Evolutionary conservation across 2,888 invertebrate genomes (phyloP).

Genomic region (Melinaea menophilus): DNA sequence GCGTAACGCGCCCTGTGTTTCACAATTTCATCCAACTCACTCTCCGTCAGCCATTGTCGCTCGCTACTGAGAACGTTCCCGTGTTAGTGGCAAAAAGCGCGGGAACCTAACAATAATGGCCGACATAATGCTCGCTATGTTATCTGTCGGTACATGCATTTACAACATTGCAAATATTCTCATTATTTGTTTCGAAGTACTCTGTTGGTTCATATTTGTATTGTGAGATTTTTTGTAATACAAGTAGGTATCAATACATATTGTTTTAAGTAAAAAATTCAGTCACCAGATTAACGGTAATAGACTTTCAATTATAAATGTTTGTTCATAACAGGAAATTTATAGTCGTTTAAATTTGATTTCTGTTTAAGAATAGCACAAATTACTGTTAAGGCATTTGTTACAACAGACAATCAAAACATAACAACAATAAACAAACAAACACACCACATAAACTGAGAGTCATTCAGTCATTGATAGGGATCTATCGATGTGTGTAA

Average conservation of each 20-base stretch:
- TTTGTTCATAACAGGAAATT: constrained; percentile 4
- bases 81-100: constrained; percentile 75
- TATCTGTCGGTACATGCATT: constrained; percentile 58
- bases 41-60: constrained; percentile 70
- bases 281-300: not conserved
- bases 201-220: constrained; percentile 34
- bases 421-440: constrained; percentile 62
- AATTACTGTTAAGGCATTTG: constrained; percentile 57
- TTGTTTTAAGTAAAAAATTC: too few species aligned
- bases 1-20: constrained; percentile 63
- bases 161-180: constrained; percentile 66
- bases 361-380: constrained; percentile 31
- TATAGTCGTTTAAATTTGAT: constrained; percentile 12
- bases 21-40: constrained; percentile 70
- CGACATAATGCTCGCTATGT: constrained; percentile 74
- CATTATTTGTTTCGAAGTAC: constrained; percentile 48
- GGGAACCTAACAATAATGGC: constrained; percentile 73
- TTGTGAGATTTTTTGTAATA: constrained; percentile 2
- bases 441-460: constrained; percentile 57
- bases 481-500: constrained; percentile 9
- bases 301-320: not conserved
- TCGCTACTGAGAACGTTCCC: constrained; percentile 76
- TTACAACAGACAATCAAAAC: constrained; percentile 44
- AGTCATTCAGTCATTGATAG: constrained; percentile 39
- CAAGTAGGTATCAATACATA: too few species aligned